Base-by-base conservation (phyloP, 2,797 vertebrate genomes). In the Bufotes viridis region DNA sequence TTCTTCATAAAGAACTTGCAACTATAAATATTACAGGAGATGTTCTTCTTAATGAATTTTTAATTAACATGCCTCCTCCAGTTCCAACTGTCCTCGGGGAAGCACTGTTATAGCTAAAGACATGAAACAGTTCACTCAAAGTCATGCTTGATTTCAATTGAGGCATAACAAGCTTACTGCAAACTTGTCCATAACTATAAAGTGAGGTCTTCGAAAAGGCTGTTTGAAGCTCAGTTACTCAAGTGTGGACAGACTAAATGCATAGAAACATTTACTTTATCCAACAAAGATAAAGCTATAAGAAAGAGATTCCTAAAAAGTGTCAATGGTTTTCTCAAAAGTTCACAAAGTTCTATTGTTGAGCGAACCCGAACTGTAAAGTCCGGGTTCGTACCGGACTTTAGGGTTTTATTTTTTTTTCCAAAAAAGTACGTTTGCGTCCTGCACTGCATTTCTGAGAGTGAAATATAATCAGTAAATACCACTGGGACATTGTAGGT, bases 1-100 rank as follows among this genome's bases (percentile, higher is more conserved):
- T 53, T 5, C 20, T 76, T 76, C 49, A 24, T 76, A 76, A 76
- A 51, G 70, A 75, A 49, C 20, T 55, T 22, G n/a, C 22, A 20
- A 51, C 74, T 13, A 76, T 76, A 53, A 76, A 76, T 76, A 76
- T 76, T 76, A 15, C 72, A 75, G 42, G 42, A 75, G 72, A 51
- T 75, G 42, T 51, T 74, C 72, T 75, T 15, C 5, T n/a, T n/a
- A 76, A 76, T 76, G 74, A 76, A 76, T 53, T 76, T 76, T 76
- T 76, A 76, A 76, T 76, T 53, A 76, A 24, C 74, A 55, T 76
- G 51, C 74, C 49, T 76, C 51, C 74, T 53, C 53, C 74, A 76
- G 42, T 53, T 53, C 24, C 53, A 51, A 76, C 51, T 2, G 14
- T 76, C 49, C 49, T 76, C 8, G 1, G 74, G 74, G 74, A 76